Conservation (phyloP, 2,888 invertebrate species). For the Glaucopsyche alexis region DNA sequence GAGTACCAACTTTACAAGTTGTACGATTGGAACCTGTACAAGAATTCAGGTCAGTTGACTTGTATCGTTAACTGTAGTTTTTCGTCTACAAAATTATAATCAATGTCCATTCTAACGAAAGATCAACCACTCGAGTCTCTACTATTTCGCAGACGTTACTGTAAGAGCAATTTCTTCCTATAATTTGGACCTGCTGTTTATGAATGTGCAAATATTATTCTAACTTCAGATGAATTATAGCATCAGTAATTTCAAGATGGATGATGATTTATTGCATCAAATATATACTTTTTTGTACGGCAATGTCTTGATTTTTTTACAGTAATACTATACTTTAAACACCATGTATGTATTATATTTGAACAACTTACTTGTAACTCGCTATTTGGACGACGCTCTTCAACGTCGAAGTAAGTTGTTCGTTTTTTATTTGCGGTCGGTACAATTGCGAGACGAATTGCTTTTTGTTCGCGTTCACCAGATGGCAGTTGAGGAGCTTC, state of each 20-base stretch:
- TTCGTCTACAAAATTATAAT: conserved; percentile 49
- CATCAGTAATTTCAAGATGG: neutral
- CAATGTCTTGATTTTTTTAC: too few species aligned
- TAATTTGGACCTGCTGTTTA: neutral
- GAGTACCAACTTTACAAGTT: too few species aligned
- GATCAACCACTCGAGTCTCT: conserved; percentile 38
- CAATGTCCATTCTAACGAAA: neutral
- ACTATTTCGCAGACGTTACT: neutral
- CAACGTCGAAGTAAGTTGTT: conserved; percentile 48
- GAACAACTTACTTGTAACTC: too few species aligned
- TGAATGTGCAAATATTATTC: conserved; percentile 23
- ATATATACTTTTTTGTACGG: too few species aligned
- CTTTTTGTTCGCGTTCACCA: conserved; percentile 66
- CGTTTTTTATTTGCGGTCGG: conserved; percentile 70
- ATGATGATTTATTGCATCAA: too few species aligned
- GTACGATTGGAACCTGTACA: conserved; percentile 35
- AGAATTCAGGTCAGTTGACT: conserved; percentile 59
- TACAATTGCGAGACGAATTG: conserved; percentile 63
- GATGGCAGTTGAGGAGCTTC: conserved; percentile 58
- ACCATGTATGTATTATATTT: too few species aligned
- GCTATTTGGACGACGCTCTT: conserved; percentile 13
- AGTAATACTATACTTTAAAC: too few species aligned
- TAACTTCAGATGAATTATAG: neutral
- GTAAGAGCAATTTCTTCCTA: too few species aligned
- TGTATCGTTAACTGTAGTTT: conserved; percentile 63